Evolutionary conservation across 2,113 vertebrate genomes (phyloP).

Genomic region (Pelecanus crispus): DNA sequence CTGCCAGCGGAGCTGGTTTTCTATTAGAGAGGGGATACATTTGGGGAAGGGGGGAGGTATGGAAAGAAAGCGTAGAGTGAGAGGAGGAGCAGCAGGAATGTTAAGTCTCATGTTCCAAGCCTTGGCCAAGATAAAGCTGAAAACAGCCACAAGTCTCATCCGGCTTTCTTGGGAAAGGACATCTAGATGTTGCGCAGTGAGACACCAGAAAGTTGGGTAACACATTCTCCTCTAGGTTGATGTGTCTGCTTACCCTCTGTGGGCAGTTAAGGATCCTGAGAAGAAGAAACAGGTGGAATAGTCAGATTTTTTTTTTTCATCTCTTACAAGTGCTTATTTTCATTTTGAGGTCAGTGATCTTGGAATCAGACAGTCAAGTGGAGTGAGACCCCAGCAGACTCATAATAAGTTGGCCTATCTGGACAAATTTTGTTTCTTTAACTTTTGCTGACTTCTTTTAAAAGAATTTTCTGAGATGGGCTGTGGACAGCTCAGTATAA

Average conservation of each 20-base stretch:
- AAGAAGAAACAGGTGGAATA: background rate
- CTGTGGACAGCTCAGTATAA: background rate
- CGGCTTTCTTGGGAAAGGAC: background rate
- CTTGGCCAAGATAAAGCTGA: background rate
- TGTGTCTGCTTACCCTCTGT: background rate
- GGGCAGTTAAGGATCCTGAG: background rate
- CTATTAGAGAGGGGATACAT: background rate
- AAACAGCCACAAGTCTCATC: background rate
- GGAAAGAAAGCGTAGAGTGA: accelerated
- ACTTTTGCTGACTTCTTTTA: background rate
- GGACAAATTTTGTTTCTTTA: background rate
- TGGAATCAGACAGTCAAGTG: background rate
- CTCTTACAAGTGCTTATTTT: background rate
- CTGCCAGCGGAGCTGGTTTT: background rate
- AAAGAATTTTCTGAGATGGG: background rate
- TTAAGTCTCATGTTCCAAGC: background rate
- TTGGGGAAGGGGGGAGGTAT: background rate
- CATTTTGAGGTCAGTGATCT: background rate
- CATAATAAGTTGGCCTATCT: background rate
- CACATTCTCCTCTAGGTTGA: background rate
- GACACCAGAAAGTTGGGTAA: background rate
- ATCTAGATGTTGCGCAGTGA: background rate
- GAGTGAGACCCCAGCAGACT: background rate
- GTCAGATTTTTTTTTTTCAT: background rate
- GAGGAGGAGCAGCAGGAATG: background rate